phyloP scores from a whole-genome alignment of 2,113 vertebrate genomes.

The Anguilla rostrata region DNA sequence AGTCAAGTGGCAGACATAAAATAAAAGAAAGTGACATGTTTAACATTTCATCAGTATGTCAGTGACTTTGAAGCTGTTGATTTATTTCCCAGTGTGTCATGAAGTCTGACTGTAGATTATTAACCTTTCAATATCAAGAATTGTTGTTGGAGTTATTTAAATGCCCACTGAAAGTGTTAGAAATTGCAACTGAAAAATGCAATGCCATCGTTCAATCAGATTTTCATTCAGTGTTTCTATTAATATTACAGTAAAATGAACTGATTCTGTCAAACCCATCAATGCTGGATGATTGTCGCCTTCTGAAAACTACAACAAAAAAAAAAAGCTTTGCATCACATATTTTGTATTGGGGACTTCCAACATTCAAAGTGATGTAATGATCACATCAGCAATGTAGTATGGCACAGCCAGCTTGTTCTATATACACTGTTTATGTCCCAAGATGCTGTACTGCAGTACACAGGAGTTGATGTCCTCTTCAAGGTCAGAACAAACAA shows the following conservation, averaged over 20 bases:
- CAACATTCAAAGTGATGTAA: neutral
- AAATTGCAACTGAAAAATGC: neutral
- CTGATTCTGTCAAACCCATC: neutral
- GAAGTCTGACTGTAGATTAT: neutral
- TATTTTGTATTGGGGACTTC: neutral
- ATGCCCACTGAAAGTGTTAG: neutral
- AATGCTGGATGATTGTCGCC: neutral
- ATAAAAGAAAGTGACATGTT: conserved; percentile 4
- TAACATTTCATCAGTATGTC: conserved; percentile 13
- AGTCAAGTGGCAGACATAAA: conserved; percentile 11
- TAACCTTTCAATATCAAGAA: neutral
- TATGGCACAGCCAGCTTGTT: conserved; percentile 13
- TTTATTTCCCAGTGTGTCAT: neutral
- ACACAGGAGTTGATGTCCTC: neutral
- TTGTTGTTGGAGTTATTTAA: neutral
- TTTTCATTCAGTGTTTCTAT: neutral
- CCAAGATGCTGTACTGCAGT: neutral
- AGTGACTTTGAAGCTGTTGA: neutral
- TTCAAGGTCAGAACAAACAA: neutral
- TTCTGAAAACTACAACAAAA: neutral
- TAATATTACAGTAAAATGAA: neutral
- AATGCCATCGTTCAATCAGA: neutral
- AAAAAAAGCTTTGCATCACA: neutral
- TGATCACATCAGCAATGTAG: conserved; percentile 8
- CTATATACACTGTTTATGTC: neutral